These are phyloP conservation scores for Philotrypesis tridentata DNA, from an alignment of 1,140 invertebrate species.

Conservation along the genomic window DNA sequence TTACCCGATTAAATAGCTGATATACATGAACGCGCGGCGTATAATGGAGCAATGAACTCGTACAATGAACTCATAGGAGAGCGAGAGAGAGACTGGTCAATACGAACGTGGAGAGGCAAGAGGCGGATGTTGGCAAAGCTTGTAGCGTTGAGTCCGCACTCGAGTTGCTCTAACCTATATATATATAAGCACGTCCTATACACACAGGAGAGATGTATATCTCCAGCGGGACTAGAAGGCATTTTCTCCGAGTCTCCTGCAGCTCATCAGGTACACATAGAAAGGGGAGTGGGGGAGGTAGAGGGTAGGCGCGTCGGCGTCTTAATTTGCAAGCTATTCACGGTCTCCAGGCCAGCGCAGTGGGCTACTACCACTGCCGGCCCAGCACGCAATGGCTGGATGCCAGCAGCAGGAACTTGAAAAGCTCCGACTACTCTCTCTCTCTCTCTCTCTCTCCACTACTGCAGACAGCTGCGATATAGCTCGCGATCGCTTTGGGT, in stretches of 20 bases:
- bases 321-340: constrained; percentile 65
- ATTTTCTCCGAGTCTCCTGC: background rate
- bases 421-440: background rate
- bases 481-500: background rate
- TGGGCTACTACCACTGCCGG: constrained; percentile 40
- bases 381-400: constrained; percentile 35
- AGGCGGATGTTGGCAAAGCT: background rate
- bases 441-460: background rate
- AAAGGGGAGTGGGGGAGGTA: background rate
- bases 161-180: too few relatives aligned
- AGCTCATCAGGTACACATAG: background rate
- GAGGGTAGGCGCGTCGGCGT: constrained; percentile 30
- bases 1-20: too few relatives aligned
- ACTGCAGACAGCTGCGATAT: background rate
- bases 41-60: background rate
- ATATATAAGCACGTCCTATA: too few relatives aligned
- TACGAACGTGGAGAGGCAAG: too few relatives aligned
- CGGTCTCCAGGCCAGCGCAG: constrained; percentile 23
- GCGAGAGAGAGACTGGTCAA: constrained; percentile 5
- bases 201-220: background rate
- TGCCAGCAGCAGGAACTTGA: background rate
- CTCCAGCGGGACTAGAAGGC: background rate
- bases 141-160: background rate
- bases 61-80: background rate
- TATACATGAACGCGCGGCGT: too few relatives aligned